Percentiles rank a stretch among this genome's conserved stretches.
Evolutionary conservation across 2,113 vertebrate species (phyloP).

Genomic region (Cervus canadensis): DNA sequence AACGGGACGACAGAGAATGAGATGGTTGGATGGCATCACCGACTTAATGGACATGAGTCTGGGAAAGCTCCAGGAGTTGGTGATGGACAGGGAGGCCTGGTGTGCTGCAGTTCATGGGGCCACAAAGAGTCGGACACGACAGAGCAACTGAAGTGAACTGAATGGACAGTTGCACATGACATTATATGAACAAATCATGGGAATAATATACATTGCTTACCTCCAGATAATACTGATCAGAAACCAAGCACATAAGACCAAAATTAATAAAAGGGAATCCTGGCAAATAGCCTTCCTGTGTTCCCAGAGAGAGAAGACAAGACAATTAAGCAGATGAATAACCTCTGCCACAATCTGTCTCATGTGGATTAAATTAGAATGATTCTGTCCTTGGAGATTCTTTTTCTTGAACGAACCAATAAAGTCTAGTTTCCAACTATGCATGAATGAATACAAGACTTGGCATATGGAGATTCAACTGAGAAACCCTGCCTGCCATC

Average conservation of each 20-base stretch:
- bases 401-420: not conserved
- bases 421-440: not conserved
- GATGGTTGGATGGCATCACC: not conserved
- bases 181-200: not conserved
- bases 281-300: not conserved
- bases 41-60: not conserved
- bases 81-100: not conserved
- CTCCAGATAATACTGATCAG: not conserved
- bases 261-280: not conserved
- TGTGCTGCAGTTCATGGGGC: accelerated
- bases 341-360: not conserved
- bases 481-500: not conserved
- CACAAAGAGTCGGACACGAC: accelerated
- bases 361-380: not conserved
- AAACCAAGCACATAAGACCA: not conserved
- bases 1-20: not conserved
- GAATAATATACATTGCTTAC: not conserved
- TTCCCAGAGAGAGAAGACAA: not conserved
- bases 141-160: not conserved
- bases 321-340: not conserved
- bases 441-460: not conserved
- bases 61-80: not conserved
- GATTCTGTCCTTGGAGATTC: not conserved
- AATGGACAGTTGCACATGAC: not conserved
- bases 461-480: not conserved